Percentiles rank a stretch among this genome's conserved stretches.
Conservation (phyloP, 2,888 invertebrate genomes). For the Lasioglossum leucozonium region DNA sequence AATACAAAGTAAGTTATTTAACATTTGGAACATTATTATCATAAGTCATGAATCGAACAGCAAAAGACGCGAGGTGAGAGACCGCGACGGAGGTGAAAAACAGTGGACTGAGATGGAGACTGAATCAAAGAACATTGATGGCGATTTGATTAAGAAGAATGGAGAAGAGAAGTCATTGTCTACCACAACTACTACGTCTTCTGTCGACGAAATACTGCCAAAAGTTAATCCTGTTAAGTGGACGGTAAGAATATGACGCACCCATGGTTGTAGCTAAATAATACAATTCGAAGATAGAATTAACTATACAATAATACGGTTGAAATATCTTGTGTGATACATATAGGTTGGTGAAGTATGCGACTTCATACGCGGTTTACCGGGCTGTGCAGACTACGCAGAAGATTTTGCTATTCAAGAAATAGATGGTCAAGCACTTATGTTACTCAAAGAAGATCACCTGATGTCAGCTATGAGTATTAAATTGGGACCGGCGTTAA, state of each 20-base stretch:
- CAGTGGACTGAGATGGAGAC: slow-evolving; percentile 82
- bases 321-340: slow-evolving; percentile 22
- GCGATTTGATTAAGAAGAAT: slow-evolving; percentile 77
- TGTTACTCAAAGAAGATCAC: slow-evolving; percentile 96
- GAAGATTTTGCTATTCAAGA: slow-evolving; percentile 98
- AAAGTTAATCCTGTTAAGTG: slow-evolving; percentile 88
- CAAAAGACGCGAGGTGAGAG: slow-evolving; percentile 80
- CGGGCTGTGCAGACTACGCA: slow-evolving; percentile 96
- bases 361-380: slow-evolving; percentile 94
- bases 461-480: slow-evolving; percentile 97
- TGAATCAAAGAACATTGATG: slow-evolving; percentile 78
- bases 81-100: slow-evolving; percentile 78
- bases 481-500: slow-evolving; percentile 97
- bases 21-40: neutral
- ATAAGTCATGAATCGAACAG: slow-evolving; percentile 61
- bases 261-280: neutral
- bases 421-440: slow-evolving; percentile 97
- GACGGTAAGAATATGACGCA: slow-evolving; percentile 85
- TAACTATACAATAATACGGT: neutral
- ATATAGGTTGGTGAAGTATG: slow-evolving; percentile 93
- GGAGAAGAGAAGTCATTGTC: slow-evolving; percentile 84
- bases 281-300: neutral
- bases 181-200: slow-evolving; percentile 70
- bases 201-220: slow-evolving; percentile 81
- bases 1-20: slow-evolving; percentile 2